These are phyloP conservation scores for Rhabdomys dilectus DNA, from an alignment of 2,113 vertebrate species.

Conservation along the genomic window DNA sequence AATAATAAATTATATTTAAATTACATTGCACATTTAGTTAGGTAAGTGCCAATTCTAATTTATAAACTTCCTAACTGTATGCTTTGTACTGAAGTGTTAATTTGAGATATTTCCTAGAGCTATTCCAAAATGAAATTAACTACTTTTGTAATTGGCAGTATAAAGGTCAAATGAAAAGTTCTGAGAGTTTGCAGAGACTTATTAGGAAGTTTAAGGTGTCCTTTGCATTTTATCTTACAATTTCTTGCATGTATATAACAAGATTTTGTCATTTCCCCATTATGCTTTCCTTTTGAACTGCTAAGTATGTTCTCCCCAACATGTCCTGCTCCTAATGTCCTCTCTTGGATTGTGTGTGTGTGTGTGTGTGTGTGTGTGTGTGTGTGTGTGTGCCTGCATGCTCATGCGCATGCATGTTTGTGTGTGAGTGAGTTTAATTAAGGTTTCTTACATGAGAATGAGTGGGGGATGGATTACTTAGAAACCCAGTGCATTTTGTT, in stretches of 20 bases:
- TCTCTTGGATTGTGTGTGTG: not conserved
- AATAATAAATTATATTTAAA: conserved; percentile 62
- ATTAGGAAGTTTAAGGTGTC: not conserved
- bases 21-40: conserved; percentile 68
- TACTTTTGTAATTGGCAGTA: not conserved
- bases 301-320: not conserved
- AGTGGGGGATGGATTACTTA: not conserved
- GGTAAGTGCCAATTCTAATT: conserved; percentile 66
- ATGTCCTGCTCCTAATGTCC: not conserved
- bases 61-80: conserved; percentile 74
- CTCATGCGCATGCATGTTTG: no score
- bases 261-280: not conserved
- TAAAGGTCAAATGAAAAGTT: not conserved
- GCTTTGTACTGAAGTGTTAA: conserved; percentile 63
- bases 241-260: not conserved
- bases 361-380: not conserved
- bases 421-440: not conserved
- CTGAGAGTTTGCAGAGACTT: conserved; percentile 60
- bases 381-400: not conserved
- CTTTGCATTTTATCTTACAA: not conserved
- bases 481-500: not conserved
- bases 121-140: conserved; percentile 66
- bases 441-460: not conserved
- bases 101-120: conserved; percentile 64
- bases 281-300: not conserved